Percentiles rank a stretch among this genome's conserved stretches.
These are phyloP conservation scores for Arnoldichthys spilopterus DNA, from an alignment of 2,797 vertebrate species.

Conservation along the genomic window DNA sequence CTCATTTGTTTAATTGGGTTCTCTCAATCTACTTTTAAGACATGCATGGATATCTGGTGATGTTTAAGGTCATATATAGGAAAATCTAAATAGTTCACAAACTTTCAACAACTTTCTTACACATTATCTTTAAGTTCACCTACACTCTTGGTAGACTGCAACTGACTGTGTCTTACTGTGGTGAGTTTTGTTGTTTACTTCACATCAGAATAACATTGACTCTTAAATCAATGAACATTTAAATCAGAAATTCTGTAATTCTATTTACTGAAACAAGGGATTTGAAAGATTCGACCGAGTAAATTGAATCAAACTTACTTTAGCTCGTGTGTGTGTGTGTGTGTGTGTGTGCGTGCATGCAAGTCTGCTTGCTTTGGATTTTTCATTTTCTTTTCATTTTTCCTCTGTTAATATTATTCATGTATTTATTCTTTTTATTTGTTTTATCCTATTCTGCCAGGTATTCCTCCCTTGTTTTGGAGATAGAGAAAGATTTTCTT, in stretches of 20 bases:
- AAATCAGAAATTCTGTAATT: not conserved
- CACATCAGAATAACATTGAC: not conserved
- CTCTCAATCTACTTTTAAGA: no score
- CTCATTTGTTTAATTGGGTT: no score
- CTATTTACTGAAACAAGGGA: not conserved
- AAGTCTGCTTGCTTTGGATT: not conserved
- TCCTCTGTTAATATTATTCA: not conserved
- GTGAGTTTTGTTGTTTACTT: not conserved
- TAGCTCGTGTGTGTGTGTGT: no score
- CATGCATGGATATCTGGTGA: no score
- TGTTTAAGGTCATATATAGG: no score
- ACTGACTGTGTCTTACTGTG: no score
- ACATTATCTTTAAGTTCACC: no score
- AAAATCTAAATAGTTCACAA: no score
- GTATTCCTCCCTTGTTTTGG: not conserved
- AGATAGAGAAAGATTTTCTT: not conserved
- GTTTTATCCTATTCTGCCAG: slow-evolving; percentile 35
- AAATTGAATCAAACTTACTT: not conserved
- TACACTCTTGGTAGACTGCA: no score
- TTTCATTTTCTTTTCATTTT: not conserved
- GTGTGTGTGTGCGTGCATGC: no score
- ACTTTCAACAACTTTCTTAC: no score
- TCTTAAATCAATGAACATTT: not conserved
- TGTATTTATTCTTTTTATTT: not conserved
- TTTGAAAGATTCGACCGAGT: not conserved